A percentile compares a stretch with the other conserved stretches of the same genome.
Conservation (phyloP, 2,797 vertebrate genomes). For the Dallia pectoralis region DNA sequence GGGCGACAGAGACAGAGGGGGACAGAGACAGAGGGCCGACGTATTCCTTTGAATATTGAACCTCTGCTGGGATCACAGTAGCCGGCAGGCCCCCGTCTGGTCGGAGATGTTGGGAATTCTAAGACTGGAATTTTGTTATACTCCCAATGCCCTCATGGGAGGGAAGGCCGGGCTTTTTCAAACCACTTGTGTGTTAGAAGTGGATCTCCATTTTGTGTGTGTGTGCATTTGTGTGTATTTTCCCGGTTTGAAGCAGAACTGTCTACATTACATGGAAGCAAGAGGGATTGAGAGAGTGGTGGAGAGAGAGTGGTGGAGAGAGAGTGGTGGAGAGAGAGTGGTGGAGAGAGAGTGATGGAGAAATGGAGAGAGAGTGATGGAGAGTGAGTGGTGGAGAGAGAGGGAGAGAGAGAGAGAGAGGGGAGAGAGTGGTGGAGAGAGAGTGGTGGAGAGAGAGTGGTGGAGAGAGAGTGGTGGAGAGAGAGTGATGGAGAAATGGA, state of each 20-base stretch:
- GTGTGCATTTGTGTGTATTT: not conserved
- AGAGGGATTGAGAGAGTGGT: not conserved
- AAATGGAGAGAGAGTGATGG: too few species aligned
- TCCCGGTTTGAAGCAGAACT: conserved; percentile 21
- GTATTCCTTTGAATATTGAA: conserved; percentile 67
- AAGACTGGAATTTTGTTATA: conserved; percentile 47
- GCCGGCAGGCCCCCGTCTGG: conserved; percentile 64
- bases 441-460: too few species aligned
- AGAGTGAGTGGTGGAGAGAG: conserved; percentile 65
- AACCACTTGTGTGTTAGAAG: not conserved
- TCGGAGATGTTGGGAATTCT: conserved; percentile 64
- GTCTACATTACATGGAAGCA: conserved; percentile 53
- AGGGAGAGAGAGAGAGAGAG: too few species aligned
- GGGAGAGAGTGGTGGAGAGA: not conserved
- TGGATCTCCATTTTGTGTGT: not conserved
- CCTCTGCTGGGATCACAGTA: conserved; percentile 50
- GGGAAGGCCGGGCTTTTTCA: not conserved
- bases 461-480: conserved; percentile 53
- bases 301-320: conserved; percentile 14
- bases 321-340: conserved; percentile 62
- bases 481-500: conserved; percentile 69
- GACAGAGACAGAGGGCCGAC: conserved; percentile 30
- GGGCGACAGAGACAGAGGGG: not conserved
- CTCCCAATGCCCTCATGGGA: conserved; percentile 8
- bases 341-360: conserved; percentile 45